phyloP scores from a whole-genome alignment of 2,113 vertebrate species.

The Prionailurus viverrinus region DNA sequence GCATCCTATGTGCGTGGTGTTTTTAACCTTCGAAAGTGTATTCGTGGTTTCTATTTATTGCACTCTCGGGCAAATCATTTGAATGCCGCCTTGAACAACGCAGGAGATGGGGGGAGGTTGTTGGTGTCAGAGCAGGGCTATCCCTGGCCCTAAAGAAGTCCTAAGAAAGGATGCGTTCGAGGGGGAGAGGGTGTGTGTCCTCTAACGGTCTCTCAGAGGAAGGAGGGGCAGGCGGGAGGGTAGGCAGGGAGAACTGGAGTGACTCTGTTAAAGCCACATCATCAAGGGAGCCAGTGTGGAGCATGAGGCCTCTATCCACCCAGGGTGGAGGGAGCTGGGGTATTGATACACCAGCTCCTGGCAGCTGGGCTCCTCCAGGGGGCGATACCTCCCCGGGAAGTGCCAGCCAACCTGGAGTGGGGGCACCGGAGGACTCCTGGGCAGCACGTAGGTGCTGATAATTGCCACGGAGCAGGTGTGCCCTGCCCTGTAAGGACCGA shows the following conservation, averaged over 20 bases:
- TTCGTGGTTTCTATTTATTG: not conserved
- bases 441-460: fast-evolving
- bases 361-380: not conserved
- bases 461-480: not conserved
- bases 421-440: too few relatives aligned
- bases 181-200: fast-evolving
- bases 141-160: not conserved
- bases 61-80: not conserved
- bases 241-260: not conserved
- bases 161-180: fast-evolving
- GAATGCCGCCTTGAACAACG: not conserved
- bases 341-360: too few relatives aligned
- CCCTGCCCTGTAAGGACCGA: not conserved
- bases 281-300: not conserved
- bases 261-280: not conserved
- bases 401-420: fast-evolving
- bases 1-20: not conserved
- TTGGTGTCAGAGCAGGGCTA: not conserved
- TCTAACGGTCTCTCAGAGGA: fast-evolving
- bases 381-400: fast-evolving
- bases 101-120: not conserved
- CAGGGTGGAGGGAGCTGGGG: not conserved
- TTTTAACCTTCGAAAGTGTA: not conserved
- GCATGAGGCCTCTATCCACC: fast-evolving
- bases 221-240: not conserved